A percentile compares a stretch with the other conserved stretches of the same genome.
Conservation (phyloP, 2,113 vertebrate species). For the Myiozetetes cayanensis region DNA sequence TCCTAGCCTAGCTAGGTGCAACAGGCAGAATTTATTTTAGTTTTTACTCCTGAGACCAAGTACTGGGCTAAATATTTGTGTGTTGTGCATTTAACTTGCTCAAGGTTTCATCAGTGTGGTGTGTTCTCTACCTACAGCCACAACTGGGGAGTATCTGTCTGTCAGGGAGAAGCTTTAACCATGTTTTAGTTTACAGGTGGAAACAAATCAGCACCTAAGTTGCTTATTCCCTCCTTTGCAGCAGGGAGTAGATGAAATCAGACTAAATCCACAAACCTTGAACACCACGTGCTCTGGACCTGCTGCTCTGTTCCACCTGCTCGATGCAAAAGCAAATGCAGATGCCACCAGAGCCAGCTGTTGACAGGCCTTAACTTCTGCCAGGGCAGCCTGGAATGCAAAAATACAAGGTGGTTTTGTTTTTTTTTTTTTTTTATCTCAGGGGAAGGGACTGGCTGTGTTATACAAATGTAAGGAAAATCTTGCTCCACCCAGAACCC, state of each 20-base stretch:
- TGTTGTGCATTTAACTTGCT: not conserved
- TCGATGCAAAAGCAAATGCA: conserved; percentile 85
- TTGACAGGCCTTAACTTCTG: conserved; percentile 80
- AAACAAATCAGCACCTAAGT: not conserved
- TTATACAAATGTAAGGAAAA: not conserved
- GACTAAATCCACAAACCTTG: conserved; percentile 73
- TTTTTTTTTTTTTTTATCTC: too few species aligned
- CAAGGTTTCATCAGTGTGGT: not conserved
- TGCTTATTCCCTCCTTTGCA: not conserved
- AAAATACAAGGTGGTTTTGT: not conserved
- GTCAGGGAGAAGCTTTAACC: not conserved
- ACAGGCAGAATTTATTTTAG: not conserved
- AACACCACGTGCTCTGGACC: conserved; percentile 76
- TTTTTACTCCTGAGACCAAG: not conserved
- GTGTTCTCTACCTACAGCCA: not conserved
- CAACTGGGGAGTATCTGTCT: not conserved
- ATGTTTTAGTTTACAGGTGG: not conserved
- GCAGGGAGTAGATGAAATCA: not conserved
- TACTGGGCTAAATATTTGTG: not conserved
- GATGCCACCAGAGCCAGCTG: conserved; percentile 87
- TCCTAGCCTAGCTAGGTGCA: not conserved
- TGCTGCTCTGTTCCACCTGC: conserved; percentile 86
- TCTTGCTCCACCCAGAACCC: not conserved
- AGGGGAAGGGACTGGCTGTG: too few species aligned
- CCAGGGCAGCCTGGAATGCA: conserved; percentile 70